Percentiles rank a stretch among this genome's conserved stretches.
phyloP scores from a whole-genome alignment of 2,888 invertebrate genomes.

The Rhagonycha fulva region DNA sequence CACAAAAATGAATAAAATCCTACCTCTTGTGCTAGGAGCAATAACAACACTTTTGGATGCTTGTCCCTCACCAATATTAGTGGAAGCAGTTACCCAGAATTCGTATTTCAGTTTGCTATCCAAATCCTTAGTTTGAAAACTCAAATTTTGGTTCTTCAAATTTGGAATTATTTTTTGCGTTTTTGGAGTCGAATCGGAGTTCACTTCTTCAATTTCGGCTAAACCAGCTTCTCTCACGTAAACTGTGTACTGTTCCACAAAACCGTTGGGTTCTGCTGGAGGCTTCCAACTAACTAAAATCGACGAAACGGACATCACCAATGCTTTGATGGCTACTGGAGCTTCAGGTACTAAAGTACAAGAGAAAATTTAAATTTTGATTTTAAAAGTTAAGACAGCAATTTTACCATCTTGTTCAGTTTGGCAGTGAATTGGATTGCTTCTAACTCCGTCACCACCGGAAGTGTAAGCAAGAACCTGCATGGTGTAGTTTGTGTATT shows the following conservation, averaged over 20 bases:
- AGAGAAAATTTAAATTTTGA: background rate
- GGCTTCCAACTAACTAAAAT: constrained; percentile 94
- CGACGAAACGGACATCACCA: constrained; percentile 89
- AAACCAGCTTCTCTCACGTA: constrained; percentile 73
- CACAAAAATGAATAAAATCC: constrained; percentile 8
- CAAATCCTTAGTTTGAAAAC: constrained; percentile 83
- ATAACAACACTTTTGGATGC: constrained; percentile 85
- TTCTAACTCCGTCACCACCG: constrained; percentile 92
- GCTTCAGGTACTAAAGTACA: constrained; percentile 81
- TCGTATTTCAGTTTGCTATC: constrained; percentile 83
- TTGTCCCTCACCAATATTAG: constrained; percentile 92
- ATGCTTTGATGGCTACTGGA: constrained; percentile 89
- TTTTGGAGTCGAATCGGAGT: constrained; percentile 66
- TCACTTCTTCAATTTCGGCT: constrained; percentile 46
- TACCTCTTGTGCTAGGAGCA: constrained; percentile 81
- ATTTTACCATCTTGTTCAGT: constrained; percentile 90
- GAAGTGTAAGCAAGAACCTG: constrained; percentile 94
- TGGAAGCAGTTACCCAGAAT: constrained; percentile 94
- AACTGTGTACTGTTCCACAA: constrained; percentile 90
- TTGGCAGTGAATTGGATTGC: constrained; percentile 86
- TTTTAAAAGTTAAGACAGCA: background rate
- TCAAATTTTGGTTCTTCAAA: constrained; percentile 67
- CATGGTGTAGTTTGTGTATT: constrained; percentile 96
- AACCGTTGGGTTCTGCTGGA: constrained; percentile 90
- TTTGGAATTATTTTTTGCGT: constrained; percentile 81